Percentiles rank a stretch among this genome's conserved stretches.
phyloP scores from a whole-genome alignment of 2,888 invertebrate genomes.

The Schizotus pectinicornis region DNA sequence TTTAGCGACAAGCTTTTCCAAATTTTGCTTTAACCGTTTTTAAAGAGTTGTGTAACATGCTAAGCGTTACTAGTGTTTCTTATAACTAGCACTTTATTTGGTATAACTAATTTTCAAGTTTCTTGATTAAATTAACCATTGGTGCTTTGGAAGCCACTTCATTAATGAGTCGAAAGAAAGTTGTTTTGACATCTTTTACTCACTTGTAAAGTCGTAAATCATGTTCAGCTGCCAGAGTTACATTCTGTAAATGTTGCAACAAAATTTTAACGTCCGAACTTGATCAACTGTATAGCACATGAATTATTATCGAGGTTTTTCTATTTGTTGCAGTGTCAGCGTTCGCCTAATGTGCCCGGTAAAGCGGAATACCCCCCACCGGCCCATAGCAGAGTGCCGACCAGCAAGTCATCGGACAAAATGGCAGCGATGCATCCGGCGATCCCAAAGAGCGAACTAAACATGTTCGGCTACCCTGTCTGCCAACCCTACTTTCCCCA shows the following conservation, averaged over 20 bases:
- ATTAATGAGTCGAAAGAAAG: neutral
- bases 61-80: too few relatives aligned
- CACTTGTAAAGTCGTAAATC: neutral
- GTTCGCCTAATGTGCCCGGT: conserved; percentile 54
- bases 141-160: too few relatives aligned
- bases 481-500: conserved; percentile 58
- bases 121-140: neutral
- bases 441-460: conserved; percentile 68
- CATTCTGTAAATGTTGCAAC: neutral
- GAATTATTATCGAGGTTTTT: too few relatives aligned
- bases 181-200: neutral
- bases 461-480: conserved; percentile 69
- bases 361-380: conserved; percentile 61
- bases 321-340: conserved; percentile 38
- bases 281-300: too few relatives aligned
- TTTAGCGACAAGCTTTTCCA: too few relatives aligned
- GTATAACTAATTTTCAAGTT: neutral
- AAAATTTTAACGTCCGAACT: too few relatives aligned
- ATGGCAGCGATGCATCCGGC: conserved; percentile 37
- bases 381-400: conserved; percentile 56
- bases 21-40: too few relatives aligned
- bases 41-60: too few relatives aligned
- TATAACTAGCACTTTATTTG: too few relatives aligned
- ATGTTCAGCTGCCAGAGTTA: neutral
- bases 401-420: conserved; percentile 48